phyloP scores from a whole-genome alignment of 2,797 vertebrate species.

The Acrossocheilus fasciatus region DNA sequence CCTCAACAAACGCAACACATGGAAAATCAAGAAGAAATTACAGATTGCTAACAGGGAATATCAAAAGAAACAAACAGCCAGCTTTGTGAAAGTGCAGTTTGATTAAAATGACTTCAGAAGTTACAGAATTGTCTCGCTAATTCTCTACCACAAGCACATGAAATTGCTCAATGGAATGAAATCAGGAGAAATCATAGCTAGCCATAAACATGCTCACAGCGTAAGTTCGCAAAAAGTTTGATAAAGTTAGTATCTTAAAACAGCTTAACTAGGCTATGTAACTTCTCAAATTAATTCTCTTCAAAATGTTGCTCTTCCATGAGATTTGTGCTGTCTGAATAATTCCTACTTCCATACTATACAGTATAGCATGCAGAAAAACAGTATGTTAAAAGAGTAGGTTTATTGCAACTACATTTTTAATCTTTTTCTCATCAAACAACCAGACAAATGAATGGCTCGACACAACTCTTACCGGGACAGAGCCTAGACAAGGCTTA shows the following conservation, averaged over 20 bases:
- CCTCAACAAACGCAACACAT: background rate
- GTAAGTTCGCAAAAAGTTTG: background rate
- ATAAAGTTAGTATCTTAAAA: background rate
- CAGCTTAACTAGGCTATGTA: background rate
- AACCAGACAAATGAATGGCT: too few relatives aligned
- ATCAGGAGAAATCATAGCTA: background rate
- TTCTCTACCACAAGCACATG: background rate
- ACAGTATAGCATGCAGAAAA: background rate
- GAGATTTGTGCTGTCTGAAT: background rate
- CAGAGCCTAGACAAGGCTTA: too few relatives aligned
- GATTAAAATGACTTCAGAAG: background rate
- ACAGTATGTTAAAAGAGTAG: background rate
- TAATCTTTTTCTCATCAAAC: too few relatives aligned
- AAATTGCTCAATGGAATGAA: background rate
- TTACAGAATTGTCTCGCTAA: background rate
- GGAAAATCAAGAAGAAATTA: slow-evolving; percentile 3
- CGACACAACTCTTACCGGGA: too few relatives aligned
- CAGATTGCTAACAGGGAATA: slow-evolving; percentile 7
- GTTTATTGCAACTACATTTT: too few relatives aligned
- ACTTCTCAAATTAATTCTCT: background rate
- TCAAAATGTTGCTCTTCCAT: background rate
- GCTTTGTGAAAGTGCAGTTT: background rate
- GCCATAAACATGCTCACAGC: background rate
- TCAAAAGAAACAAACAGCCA: slow-evolving; percentile 13
- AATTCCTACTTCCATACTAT: background rate